phyloP scores from a whole-genome alignment of 2,113 vertebrate genomes.

The Alligator mississippiensis region DNA sequence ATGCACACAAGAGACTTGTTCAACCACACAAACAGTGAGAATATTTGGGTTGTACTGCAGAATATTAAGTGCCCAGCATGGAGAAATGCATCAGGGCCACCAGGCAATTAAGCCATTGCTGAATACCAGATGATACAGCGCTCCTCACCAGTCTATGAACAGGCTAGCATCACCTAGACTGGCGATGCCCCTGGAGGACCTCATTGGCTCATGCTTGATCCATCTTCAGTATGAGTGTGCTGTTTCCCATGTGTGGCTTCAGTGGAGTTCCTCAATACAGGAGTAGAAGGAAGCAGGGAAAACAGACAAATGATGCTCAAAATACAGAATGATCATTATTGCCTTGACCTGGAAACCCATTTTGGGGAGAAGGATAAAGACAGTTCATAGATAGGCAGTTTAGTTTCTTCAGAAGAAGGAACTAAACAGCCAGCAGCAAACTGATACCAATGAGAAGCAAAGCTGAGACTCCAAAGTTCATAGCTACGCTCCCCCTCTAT shows the following conservation, averaged over 20 bases:
- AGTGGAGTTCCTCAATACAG: neutral
- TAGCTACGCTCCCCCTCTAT: too few species aligned
- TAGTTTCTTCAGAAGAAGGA: neutral
- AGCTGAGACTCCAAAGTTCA: too few species aligned
- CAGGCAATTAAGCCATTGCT: neutral
- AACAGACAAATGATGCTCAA: neutral
- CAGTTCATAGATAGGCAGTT: neutral
- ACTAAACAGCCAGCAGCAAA: neutral
- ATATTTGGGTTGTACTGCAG: neutral
- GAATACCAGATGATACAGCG: too few species aligned
- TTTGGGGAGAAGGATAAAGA: neutral
- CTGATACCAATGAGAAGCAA: neutral
- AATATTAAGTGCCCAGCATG: neutral
- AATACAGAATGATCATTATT: neutral
- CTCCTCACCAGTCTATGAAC: neutral
- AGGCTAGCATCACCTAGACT: neutral
- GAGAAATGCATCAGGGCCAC: neutral
- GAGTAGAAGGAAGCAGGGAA: neutral
- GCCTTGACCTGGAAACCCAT: neutral
- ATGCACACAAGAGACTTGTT: neutral
- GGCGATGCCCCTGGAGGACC: neutral
- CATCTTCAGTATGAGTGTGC: neutral
- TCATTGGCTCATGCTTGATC: neutral
- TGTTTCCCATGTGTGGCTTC: neutral
- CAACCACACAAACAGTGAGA: fast-evolving